Evolutionary conservation across 2,797 vertebrate species (phyloP).

Genomic region (Nannoperca australis): DNA sequence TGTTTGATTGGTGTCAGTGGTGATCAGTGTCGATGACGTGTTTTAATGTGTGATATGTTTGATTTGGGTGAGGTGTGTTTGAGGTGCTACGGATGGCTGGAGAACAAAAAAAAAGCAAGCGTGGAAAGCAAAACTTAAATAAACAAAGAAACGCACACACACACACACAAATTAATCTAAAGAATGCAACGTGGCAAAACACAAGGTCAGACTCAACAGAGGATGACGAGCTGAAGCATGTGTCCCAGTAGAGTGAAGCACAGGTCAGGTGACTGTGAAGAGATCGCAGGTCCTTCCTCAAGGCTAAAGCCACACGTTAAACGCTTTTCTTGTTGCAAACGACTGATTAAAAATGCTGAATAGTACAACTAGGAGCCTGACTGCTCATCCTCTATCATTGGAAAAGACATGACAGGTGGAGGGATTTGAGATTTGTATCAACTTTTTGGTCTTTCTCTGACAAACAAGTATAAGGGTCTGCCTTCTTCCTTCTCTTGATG

Average conservation of each 20-base stretch:
- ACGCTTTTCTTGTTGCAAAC: not conserved
- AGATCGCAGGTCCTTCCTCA: constrained; percentile 42
- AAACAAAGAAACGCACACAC: constrained; percentile 47
- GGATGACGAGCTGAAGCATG: constrained; percentile 77
- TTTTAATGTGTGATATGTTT: constrained; percentile 51
- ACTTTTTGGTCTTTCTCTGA: constrained; percentile 5
- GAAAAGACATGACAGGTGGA: constrained; percentile 9
- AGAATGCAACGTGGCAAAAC: constrained; percentile 63
- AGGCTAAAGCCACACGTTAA: constrained; percentile 7
- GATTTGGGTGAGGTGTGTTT: constrained; percentile 61
- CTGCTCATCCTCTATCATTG: not conserved
- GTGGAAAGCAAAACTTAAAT: constrained; percentile 71
- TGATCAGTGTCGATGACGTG: constrained; percentile 31
- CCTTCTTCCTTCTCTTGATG: constrained; percentile 23
- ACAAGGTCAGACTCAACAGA: constrained; percentile 58
- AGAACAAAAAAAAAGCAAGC: constrained; percentile 75
- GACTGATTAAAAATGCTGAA: constrained; percentile 30
- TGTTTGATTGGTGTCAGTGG: constrained; percentile 5
- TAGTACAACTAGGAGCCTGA: constrained; percentile 25
- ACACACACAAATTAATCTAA: constrained; percentile 51
- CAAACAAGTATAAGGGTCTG: constrained; percentile 1
- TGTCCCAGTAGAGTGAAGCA: constrained; percentile 74
- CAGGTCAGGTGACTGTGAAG: constrained; percentile 54
- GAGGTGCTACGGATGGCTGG: constrained; percentile 75
- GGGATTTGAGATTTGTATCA: constrained; percentile 15